These are phyloP conservation scores for Nematostella vectensis DNA, from an alignment of 92 coral and sea anemone genomes.

Conservation along the genomic window DNA sequence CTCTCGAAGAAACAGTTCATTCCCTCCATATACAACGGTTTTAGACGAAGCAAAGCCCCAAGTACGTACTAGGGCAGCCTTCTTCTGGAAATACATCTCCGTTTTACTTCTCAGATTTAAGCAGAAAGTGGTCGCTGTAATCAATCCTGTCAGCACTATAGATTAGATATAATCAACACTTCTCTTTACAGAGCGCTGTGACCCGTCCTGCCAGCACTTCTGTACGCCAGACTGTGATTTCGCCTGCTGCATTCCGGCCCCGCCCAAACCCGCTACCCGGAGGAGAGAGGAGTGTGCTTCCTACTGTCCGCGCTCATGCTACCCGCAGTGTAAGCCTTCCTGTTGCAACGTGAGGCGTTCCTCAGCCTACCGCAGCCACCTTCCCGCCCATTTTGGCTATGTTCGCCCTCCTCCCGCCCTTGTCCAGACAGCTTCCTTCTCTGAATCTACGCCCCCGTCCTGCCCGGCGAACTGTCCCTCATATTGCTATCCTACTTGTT, in stretches of 20 bases:
- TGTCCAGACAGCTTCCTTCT: neutral
- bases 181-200: too few species aligned
- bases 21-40: too few species aligned
- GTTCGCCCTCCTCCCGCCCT: neutral
- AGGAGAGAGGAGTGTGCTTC: neutral
- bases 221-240: constrained; percentile 34
- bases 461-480: neutral
- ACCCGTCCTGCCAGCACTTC: constrained; percentile 9
- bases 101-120: too few species aligned
- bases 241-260: constrained; percentile 16
- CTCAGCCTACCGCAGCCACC: neutral
- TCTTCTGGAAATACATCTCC: too few species aligned
- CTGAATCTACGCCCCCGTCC: neutral
- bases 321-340: neutral
- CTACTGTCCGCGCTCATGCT: neutral
- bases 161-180: too few species aligned
- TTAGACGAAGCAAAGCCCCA: too few species aligned
- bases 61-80: too few species aligned
- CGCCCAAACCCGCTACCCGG: neutral
- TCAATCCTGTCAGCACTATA: too few species aligned
- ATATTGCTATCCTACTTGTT: neutral
- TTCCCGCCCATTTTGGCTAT: neutral
- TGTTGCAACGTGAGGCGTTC: neutral
- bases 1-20: neutral
- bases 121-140: too few species aligned